Conservation (phyloP, 2,797 vertebrate genomes). For the Coluber constrictor region DNA sequence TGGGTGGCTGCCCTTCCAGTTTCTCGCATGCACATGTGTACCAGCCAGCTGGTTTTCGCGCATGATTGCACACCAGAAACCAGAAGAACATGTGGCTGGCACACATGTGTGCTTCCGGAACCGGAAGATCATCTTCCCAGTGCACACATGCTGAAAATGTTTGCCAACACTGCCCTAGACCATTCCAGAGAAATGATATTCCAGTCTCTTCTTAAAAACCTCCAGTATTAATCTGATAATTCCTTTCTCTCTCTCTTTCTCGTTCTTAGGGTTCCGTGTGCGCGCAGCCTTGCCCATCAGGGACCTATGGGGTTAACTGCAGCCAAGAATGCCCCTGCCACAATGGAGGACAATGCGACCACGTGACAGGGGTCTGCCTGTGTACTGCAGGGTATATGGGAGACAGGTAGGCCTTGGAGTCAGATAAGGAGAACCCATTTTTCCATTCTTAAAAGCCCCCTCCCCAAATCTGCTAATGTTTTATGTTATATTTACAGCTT, state of each 20-base stretch:
- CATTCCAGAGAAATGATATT: not conserved
- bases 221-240: not conserved
- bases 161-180: not conserved
- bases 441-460: not conserved
- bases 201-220: not conserved
- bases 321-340: slow-evolving; percentile 95
- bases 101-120: too few relatives aligned
- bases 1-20: too few relatives aligned
- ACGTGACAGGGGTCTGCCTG: slow-evolving; percentile 89
- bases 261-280: slow-evolving; percentile 87
- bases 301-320: slow-evolving; percentile 93
- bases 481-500: not conserved
- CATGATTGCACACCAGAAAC: too few relatives aligned
- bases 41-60: too few relatives aligned
- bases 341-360: slow-evolving; percentile 91
- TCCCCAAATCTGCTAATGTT: not conserved
- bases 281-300: slow-evolving; percentile 89
- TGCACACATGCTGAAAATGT: too few relatives aligned
- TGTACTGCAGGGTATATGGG: slow-evolving; percentile 91
- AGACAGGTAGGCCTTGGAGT: slow-evolving; percentile 81
- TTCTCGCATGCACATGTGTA: too few relatives aligned
- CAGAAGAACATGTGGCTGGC: too few relatives aligned
- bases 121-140: too few relatives aligned
- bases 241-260: not conserved
- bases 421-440: not conserved